Conservation (phyloP, 2,888 invertebrate species). For the Atethmia centrago region DNA sequence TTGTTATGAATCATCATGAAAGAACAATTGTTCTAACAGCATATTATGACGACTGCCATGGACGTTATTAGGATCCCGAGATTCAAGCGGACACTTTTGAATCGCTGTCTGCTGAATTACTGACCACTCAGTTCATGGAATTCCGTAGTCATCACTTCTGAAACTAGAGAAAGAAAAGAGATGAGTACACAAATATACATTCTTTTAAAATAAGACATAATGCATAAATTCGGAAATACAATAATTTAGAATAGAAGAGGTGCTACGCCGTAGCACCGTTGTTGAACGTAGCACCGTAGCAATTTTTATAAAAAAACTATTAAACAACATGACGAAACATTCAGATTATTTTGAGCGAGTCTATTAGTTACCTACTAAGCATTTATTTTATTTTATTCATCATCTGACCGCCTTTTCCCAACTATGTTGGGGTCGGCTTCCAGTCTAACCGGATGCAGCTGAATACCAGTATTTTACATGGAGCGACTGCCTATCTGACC, state of each 20-base stretch:
- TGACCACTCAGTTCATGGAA: neutral
- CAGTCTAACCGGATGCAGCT: too few relatives aligned
- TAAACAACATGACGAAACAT: neutral
- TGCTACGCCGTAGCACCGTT: conserved; percentile 29
- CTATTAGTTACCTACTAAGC: neutral
- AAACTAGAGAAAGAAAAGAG: neutral
- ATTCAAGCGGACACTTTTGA: neutral
- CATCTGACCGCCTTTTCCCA: too few relatives aligned
- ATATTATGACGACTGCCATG: neutral
- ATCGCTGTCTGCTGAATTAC: neutral
- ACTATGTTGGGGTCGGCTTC: too few relatives aligned
- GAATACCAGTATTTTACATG: too few relatives aligned
- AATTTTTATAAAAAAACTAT: neutral
- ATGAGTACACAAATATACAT: neutral
- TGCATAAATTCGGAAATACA: neutral
- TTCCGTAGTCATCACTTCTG: neutral
- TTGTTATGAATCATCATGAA: neutral
- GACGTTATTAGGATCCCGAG: neutral
- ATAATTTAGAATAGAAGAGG: neutral
- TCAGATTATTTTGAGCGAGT: neutral
- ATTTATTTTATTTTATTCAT: neutral
- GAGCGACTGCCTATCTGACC: too few relatives aligned
- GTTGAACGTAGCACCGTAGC: conserved; percentile 6
- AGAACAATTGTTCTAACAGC: neutral
- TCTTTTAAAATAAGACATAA: neutral